Conservation (phyloP, 2,888 invertebrate genomes). For the Meiosimyza decipiens region DNA sequence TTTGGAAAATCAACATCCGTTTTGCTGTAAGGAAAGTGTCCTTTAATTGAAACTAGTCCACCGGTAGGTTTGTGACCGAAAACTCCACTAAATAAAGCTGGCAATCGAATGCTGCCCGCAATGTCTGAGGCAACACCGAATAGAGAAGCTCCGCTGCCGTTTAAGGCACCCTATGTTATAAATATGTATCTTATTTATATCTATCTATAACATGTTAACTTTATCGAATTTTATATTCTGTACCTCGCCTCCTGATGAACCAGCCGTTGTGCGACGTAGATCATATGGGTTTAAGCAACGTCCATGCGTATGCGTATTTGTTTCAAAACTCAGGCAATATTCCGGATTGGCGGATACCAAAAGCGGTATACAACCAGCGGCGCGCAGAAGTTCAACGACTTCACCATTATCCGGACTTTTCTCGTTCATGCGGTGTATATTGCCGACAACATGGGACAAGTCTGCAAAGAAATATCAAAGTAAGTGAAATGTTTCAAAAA, state of each 20-base stretch:
- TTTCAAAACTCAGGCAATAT: constrained; percentile 89
- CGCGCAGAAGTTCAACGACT: constrained; percentile 72
- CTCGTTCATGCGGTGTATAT: constrained; percentile 68
- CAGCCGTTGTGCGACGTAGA: constrained; percentile 78
- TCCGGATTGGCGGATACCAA: constrained; percentile 90
- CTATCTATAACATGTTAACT: neutral
- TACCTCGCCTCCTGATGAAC: constrained; percentile 88
- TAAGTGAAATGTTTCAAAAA: neutral
- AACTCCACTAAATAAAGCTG: constrained; percentile 85
- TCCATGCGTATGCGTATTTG: constrained; percentile 81
- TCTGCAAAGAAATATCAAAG: constrained; percentile 66
- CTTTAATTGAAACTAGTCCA: constrained; percentile 71
- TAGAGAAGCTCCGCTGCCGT: constrained; percentile 79
- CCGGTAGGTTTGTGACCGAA: constrained; percentile 89
- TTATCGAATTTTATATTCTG: neutral
- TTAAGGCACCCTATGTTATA: constrained; percentile 72
- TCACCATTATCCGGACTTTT: constrained; percentile 76
- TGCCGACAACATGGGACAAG: constrained; percentile 78
- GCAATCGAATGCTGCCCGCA: constrained; percentile 88
- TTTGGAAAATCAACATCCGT: constrained; percentile 68
- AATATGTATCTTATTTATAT: constrained; percentile 26
- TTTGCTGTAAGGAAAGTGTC: constrained; percentile 72
- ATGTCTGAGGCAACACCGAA: constrained; percentile 87
- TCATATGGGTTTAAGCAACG: constrained; percentile 87
- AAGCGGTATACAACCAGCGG: constrained; percentile 85